Evolutionary conservation across 2,888 invertebrate species (phyloP), one percentile per base, ranked within the genome.

Genomic region (Leptopilina myrica): DNA sequence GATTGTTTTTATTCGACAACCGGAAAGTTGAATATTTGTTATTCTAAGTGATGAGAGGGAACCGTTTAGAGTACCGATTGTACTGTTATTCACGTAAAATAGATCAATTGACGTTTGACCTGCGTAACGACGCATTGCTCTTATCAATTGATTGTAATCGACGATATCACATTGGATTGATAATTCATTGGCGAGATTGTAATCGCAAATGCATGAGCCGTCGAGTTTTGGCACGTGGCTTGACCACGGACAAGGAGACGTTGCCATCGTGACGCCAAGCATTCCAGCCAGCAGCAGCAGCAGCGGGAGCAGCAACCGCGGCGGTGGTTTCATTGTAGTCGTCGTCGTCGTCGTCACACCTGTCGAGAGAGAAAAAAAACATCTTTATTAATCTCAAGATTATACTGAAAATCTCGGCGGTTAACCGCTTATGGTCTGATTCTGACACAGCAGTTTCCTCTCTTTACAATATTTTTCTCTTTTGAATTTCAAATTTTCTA

Each of bases 151-250:
- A 67, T 94, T 92, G 91, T 96, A 97, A 88, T 97, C 95, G 80
- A 97, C 97, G 94, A 96, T 96, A 92, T 97, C 97, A 92, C 97
- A 98, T 92, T 98, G 97, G 83, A 98, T 96, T 53, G 97, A 97
- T 14, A 98, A 93, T 90, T 97, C 97, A 86, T 95, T 94, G 65
- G 96, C 97, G 82, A 97, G 93, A 91, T 97, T 97, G 91, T 96
- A 95, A 82, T 97, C 97, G 92, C 98, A 98, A 81, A 97, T 94
- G 91, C 98, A 98, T 67, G 96, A 95, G 75, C 96, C 94, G 89
- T 97, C 96, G 81, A 98, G 94, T 80, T 95, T 95, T 73, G 94
- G 93, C 82, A 95, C 95, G 80, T 94, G 93, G 20, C 88, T 85
- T 87, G 96, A 95, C 97, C 97, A 97, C 0, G 98, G 97, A 92